phyloP scores from a whole-genome alignment of 2,888 invertebrate species.

The Leucophenga maculata region DNA sequence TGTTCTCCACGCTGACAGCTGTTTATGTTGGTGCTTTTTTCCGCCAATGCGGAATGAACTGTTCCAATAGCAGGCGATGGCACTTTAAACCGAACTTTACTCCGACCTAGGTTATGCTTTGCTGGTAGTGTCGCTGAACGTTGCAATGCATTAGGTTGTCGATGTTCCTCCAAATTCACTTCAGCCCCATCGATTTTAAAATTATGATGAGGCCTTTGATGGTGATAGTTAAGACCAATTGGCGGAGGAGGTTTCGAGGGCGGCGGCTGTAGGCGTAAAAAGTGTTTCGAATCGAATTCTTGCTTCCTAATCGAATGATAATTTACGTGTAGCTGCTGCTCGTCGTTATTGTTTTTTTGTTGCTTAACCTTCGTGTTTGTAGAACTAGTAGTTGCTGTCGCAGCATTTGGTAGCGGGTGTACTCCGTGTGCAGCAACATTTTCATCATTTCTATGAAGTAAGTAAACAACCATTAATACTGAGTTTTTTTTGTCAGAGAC shows the following conservation, averaged over 20 bases:
- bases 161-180: slow-evolving; percentile 25
- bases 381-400: background rate
- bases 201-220: slow-evolving; percentile 27
- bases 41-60: slow-evolving; percentile 20
- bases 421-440: slow-evolving; percentile 40
- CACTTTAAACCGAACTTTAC: slow-evolving; percentile 67
- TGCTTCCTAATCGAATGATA: slow-evolving; percentile 25
- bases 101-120: slow-evolving; percentile 64
- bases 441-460: slow-evolving; percentile 51
- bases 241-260: slow-evolving; percentile 49
- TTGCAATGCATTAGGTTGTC: slow-evolving; percentile 59
- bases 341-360: slow-evolving; percentile 30
- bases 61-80: slow-evolving; percentile 48
- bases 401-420: background rate
- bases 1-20: slow-evolving; percentile 38
- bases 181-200: slow-evolving; percentile 10
- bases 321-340: slow-evolving; percentile 21
- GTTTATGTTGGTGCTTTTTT: slow-evolving; percentile 39
- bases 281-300: slow-evolving; percentile 29
- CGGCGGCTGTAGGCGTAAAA: slow-evolving; percentile 47
- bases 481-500: background rate
- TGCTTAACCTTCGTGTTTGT: slow-evolving; percentile 25
- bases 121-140: slow-evolving; percentile 70
- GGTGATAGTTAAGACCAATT: slow-evolving; percentile 30
- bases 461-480: slow-evolving; percentile 16